phyloP scores from a whole-genome alignment of 2,888 invertebrate species.

The Unio pictorum region DNA sequence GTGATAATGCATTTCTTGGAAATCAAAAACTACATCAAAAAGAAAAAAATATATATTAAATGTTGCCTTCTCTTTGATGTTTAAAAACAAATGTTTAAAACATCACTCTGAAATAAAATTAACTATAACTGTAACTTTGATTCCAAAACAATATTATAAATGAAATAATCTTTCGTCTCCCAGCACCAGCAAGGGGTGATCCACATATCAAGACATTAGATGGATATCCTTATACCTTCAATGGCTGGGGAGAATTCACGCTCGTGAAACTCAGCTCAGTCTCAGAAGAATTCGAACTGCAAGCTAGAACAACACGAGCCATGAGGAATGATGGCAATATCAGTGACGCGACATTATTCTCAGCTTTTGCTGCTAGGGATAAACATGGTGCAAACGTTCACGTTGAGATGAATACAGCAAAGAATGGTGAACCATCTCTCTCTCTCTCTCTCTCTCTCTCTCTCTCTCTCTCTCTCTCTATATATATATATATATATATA shows the following conservation, averaged over 20 bases:
- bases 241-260: slow-evolving; percentile 2
- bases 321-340: slow-evolving; percentile 2
- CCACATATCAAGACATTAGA: slow-evolving; percentile 6
- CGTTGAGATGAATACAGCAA: slow-evolving; percentile 7
- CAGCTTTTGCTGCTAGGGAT: slow-evolving; percentile 10
- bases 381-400: slow-evolving; percentile 2
- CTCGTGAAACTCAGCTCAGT: background rate
- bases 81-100: too few species aligned
- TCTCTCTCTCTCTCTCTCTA: too few species aligned
- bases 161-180: background rate
- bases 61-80: background rate
- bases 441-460: too few species aligned
- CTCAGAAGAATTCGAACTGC: slow-evolving; percentile 1
- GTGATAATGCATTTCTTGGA: too few species aligned
- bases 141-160: background rate
- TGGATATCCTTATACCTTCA: background rate
- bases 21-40: too few species aligned
- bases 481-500: too few species aligned
- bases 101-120: too few species aligned
- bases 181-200: slow-evolving; percentile 3
- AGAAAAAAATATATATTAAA: background rate
- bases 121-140: too few species aligned
- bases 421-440: slow-evolving; percentile 3
- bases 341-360: slow-evolving; percentile 5
- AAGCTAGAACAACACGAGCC: slow-evolving; percentile 7